A percentile compares a stretch with the other conserved stretches of the same genome.
Conservation (phyloP, 2,888 invertebrate species). For the Lasius fuliginosus region DNA sequence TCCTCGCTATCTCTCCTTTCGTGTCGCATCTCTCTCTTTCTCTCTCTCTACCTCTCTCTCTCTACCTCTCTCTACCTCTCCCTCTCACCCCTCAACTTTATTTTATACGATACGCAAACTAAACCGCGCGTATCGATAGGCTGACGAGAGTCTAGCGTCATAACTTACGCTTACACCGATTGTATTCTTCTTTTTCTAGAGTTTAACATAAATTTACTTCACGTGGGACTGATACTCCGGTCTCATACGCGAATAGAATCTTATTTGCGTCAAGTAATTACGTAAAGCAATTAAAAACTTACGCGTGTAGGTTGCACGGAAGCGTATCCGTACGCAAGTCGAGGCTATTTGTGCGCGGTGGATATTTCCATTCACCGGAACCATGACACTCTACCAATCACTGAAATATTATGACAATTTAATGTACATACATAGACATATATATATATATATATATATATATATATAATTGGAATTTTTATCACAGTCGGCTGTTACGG, state of each 20-base stretch:
- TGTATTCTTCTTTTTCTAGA: neutral
- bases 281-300: neutral
- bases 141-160: neutral
- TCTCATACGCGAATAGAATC: neutral
- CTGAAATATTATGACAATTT: constrained; percentile 29
- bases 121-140: neutral
- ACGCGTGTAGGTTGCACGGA: constrained; percentile 20
- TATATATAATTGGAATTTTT: neutral
- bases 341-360: constrained; percentile 5
- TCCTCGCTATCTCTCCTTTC: constrained; percentile 6
- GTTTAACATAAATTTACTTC: neutral
- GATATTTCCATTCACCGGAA: constrained; percentile 32
- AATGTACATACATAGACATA: neutral
- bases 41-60: constrained; percentile 33
- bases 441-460: neutral
- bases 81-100: constrained; percentile 17
- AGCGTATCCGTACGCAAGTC: constrained; percentile 5
- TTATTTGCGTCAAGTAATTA: neutral
- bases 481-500: neutral
- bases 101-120: constrained; percentile 24
- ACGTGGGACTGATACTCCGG: neutral
- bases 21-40: constrained; percentile 54
- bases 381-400: constrained; percentile 31
- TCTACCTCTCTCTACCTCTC: constrained; percentile 8
- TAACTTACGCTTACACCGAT: neutral